Evolutionary conservation across 2,797 vertebrate genomes (phyloP).

Genomic region (Tauraco hartlaubi): DNA sequence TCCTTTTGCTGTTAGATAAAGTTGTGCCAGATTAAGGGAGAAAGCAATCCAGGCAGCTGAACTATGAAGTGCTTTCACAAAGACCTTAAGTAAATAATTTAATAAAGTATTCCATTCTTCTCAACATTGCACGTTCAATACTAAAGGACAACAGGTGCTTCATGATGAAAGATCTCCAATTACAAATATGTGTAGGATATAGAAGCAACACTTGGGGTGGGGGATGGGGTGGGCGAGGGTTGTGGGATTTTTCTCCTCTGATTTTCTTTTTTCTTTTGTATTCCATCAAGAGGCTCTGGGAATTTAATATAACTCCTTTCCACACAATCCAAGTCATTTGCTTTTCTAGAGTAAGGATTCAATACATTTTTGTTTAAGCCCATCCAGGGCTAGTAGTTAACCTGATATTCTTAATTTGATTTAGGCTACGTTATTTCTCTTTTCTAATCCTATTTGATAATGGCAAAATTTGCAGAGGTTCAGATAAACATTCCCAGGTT

Average conservation of each 20-base stretch:
- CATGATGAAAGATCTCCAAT: slow-evolving; percentile 11
- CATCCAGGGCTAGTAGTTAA: neutral
- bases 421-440: neutral
- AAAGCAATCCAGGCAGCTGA: slow-evolving; percentile 17
- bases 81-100: slow-evolving; percentile 13
- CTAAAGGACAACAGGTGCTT: slow-evolving; percentile 15
- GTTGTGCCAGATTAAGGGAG: neutral
- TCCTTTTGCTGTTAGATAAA: slow-evolving; percentile 43
- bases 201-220: neutral
- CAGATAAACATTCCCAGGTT: neutral
- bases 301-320: neutral
- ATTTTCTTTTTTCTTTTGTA: neutral
- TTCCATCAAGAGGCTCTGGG: neutral
- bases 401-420: neutral
- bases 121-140: neutral
- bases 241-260: neutral
- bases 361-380: neutral
- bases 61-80: neutral
- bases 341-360: neutral
- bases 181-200: neutral
- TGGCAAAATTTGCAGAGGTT: neutral
- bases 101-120: neutral
- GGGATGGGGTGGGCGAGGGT: too few relatives aligned
- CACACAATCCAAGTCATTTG: neutral
- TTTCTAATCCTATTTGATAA: neutral